Conservation (phyloP, 2,888 invertebrate species). For the Orthonevra nobilis region DNA sequence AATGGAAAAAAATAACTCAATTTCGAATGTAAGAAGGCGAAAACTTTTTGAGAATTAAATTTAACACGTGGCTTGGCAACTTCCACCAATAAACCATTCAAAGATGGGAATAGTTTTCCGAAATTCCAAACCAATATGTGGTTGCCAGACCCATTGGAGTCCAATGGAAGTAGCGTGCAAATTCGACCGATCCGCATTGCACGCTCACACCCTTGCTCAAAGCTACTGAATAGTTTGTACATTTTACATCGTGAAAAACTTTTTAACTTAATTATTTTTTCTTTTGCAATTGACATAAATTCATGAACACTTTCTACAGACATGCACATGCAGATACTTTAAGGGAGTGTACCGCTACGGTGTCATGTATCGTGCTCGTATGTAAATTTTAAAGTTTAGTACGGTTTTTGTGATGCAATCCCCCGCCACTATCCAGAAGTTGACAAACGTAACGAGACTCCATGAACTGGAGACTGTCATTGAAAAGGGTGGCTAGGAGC, state of each 20-base stretch:
- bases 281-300: slow-evolving; percentile 22
- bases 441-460: neutral
- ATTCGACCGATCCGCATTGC: slow-evolving; percentile 7
- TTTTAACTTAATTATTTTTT: slow-evolving; percentile 30
- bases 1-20: neutral
- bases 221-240: neutral
- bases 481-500: too few relatives aligned
- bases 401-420: neutral
- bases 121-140: slow-evolving; percentile 28
- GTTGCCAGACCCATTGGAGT: slow-evolving; percentile 28
- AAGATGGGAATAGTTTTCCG: slow-evolving; percentile 27
- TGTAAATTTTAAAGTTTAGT: slow-evolving; percentile 2
- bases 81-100: slow-evolving; percentile 12
- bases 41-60: neutral
- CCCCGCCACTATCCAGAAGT: neutral
- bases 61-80: slow-evolving; percentile 31
- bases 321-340: too few relatives aligned
- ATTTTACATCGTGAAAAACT: neutral
- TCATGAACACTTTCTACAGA: slow-evolving; percentile 22
- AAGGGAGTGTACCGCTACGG: neutral
- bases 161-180: neutral
- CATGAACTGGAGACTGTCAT: too few relatives aligned
- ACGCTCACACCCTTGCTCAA: neutral
- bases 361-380: neutral
- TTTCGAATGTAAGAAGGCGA: neutral